Base-by-base conservation (phyloP, 2,113 vertebrate species). In the Chunga burmeisteri region DNA sequence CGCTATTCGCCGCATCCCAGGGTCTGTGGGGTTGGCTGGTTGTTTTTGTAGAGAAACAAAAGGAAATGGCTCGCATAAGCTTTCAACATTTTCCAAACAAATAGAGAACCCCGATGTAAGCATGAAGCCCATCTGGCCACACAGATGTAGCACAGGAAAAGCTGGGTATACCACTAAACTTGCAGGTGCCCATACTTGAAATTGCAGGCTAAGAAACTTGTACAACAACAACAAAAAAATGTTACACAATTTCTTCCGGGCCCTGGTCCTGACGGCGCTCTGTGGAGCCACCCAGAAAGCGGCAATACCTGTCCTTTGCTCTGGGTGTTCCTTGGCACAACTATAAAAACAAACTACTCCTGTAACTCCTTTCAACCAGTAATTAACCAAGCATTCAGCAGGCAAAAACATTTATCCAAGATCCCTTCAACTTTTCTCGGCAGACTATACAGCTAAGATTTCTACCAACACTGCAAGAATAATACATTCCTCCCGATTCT, bases 31-130 rank as follows among this genome's bases (percentile, higher is more conserved):
- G 38, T 38, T 38, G 38, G 38, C 38, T 38, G 38, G 38, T 9
- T 4, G 36, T 5, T 53, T 44, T 19, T 20, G 13, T 5, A 7
- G 40, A 38, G 50, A 27, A 46, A 14, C 2, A 4, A 19, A 18
- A 36, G 26, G 19, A 61, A 10, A 17, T 0, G 26, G 46, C 46
- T 44, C 36, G 4, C 44, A 0, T 4, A 1, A 1, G 25, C 6
- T 52, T 16, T 29, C 14, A 9, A 6, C 19, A 14, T 17, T 27
- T 16, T 14, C 32, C 5, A 4, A 7, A 3, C 7, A 22, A 9
- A 1, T 5, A 0, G 1, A 21, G 34, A 20, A 4, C 6, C 9
- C 18, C 4, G 44, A 8, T 22, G 38, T 29, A 4, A 29, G 4
- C 9, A 0, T 3, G 32, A 15, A 4, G 17, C 44, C 44, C 88